Evolutionary conservation across 2,888 invertebrate genomes (phyloP), one percentile per base, ranked within the genome.

Genomic region (Conchocele bisecta): DNA sequence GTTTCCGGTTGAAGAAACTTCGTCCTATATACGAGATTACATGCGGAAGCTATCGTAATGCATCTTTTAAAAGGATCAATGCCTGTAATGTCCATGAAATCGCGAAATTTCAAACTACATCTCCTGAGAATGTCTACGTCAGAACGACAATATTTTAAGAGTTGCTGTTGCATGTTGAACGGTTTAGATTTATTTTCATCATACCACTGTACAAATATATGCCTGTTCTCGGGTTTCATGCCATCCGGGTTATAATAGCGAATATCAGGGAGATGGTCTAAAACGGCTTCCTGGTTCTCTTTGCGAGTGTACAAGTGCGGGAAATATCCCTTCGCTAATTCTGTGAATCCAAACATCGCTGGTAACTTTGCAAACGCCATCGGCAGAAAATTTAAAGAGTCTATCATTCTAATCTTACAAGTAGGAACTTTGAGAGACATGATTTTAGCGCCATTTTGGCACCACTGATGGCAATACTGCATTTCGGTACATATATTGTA

Each of bases 351-450:
- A 60, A 70, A 67, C 17, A 61, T 22, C 37, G 56, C 48, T 6
- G 67, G 70, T 31, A 76, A 35, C 13, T 72, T 46, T 3, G 64
- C 51, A 2, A 76, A 44, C 29, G 72, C 50, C 69, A 69, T 66
- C 0, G 76, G 63, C 6, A 76, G 42, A 22, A 71, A 64, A 56
- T 68, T 75, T 0, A 67, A 13, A 2, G 79, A 72, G 31, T 79
- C 79, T 15, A 70, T 70, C 11, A 70, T 17, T 1, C 53, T 4
- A 46, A 70, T 65, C 7, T 66, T 61, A 37, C 61, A 66, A 7
- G 17, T 0, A 7, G 61, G 44, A 17, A 67, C 41, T 3, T 17
- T 33, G 4, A 65, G 66, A 7, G 72, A 61, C 67, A 72, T 72
- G 35, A 56, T 54, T 24, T 65, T 65, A 29, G 57, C 64, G 17